Percentiles rank a stretch among this genome's conserved stretches.
phyloP scores from a whole-genome alignment of 2,888 invertebrate species.

The Lepidochrysops patricia region DNA sequence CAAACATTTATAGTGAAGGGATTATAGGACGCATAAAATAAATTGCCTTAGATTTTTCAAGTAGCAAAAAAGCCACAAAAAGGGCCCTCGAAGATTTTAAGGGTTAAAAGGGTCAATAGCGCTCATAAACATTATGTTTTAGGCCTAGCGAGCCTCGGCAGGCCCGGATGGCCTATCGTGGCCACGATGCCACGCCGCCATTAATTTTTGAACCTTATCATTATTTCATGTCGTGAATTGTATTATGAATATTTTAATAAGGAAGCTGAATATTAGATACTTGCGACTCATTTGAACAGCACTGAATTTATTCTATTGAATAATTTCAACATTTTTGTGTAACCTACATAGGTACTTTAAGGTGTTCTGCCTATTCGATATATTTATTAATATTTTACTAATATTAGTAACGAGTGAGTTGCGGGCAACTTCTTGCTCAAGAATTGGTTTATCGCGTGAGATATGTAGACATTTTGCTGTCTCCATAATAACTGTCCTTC shows the following conservation, averaged over 20 bases:
- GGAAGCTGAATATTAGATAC: slow-evolving; percentile 21
- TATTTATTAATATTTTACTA: too few relatives aligned
- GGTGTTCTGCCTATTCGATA: too few relatives aligned
- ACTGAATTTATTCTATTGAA: background rate
- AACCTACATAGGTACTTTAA: too few relatives aligned
- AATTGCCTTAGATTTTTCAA: slow-evolving; percentile 14
- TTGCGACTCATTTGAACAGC: background rate
- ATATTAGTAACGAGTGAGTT: too few relatives aligned
- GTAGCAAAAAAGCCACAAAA: slow-evolving; percentile 12
- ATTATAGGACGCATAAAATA: slow-evolving; percentile 1
- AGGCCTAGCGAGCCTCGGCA: slow-evolving; percentile 25
- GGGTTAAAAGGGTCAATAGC: slow-evolving; percentile 31
- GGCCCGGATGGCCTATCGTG: slow-evolving; percentile 10
- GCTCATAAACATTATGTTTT: slow-evolving; percentile 33
- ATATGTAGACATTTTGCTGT: too few relatives aligned
- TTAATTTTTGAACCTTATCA: slow-evolving; percentile 29
- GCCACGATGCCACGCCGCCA: slow-evolving; percentile 18
- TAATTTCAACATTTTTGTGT: background rate
- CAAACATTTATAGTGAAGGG: background rate
- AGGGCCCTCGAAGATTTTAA: slow-evolving; percentile 23
- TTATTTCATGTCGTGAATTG: slow-evolving; percentile 28
- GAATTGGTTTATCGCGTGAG: too few relatives aligned
- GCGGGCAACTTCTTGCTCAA: too few relatives aligned
- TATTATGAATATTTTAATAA: slow-evolving; percentile 27
- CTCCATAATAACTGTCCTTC: too few relatives aligned